A percentile compares a stretch with the other conserved stretches of the same genome.
Conservation (phyloP, 37 sponge, comb jelly and placozoan genomes). For the Bolinopsis microptera region DNA sequence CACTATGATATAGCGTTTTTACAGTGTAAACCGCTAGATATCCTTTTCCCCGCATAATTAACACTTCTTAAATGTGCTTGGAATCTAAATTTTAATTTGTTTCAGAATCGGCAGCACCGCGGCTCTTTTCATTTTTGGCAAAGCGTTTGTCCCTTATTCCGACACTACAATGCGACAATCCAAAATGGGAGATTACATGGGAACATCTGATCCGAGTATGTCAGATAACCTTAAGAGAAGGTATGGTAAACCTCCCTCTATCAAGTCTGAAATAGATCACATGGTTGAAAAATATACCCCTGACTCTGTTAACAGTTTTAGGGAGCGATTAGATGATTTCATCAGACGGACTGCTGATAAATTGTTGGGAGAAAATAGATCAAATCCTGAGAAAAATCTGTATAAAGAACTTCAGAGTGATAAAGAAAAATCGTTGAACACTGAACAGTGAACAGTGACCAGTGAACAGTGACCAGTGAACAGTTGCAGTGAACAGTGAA, state of each 20-base stretch:
- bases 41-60: too few species aligned
- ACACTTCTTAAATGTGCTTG: too few species aligned
- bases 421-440: neutral
- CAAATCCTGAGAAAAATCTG: neutral
- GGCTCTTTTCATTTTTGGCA: neutral
- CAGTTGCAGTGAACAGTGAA: too few species aligned
- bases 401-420: too few species aligned
- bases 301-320: neutral
- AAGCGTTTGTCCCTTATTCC: neutral
- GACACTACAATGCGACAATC: neutral
- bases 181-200: neutral
- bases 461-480: too few species aligned
- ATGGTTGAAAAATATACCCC: neutral
- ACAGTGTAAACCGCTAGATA: too few species aligned
- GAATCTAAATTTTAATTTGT: too few species aligned
- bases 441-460: too few species aligned
- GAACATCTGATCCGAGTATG: neutral
- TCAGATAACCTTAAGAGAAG: neutral
- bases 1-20: too few species aligned
- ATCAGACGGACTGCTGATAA: constrained; percentile 29
- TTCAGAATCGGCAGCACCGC: neutral
- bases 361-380: neutral
- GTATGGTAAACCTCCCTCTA: neutral
- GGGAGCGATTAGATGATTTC: neutral
- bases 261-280: neutral